A percentile compares a stretch with the other conserved stretches of the same genome.
Conservation (phyloP, 92 coral and sea anemone genomes). For the Parazoanthus swiftii region DNA sequence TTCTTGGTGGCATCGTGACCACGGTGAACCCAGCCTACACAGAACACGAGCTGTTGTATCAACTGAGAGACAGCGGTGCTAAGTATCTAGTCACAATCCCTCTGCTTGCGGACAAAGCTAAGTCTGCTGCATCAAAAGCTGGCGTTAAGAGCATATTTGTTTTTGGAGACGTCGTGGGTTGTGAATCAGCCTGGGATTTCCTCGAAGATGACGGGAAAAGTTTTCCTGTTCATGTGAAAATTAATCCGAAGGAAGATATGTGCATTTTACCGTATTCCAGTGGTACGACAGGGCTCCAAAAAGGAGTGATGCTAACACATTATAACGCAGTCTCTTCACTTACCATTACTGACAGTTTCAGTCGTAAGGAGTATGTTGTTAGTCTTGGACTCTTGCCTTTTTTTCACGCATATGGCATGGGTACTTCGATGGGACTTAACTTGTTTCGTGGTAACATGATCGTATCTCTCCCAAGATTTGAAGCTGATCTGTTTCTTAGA, state of each 20-base stretch:
- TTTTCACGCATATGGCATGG: conserved; percentile 66
- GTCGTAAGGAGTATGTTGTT: not conserved
- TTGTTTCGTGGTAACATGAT: conserved; percentile 49
- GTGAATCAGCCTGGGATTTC: conserved; percentile 64
- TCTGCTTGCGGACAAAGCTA: conserved; percentile 66
- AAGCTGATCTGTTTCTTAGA: conserved; percentile 57
- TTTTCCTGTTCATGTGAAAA: conserved; percentile 64
- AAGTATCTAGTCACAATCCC: conserved; percentile 72
- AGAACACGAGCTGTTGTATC: conserved; percentile 62
- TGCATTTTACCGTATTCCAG: conserved; percentile 77
- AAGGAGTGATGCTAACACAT: conserved; percentile 89
- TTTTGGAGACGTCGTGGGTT: conserved; percentile 69
- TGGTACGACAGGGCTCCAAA: conserved; percentile 90
- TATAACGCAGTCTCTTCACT: conserved; percentile 59
- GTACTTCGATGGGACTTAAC: conserved; percentile 37
- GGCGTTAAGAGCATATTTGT: conserved; percentile 68
- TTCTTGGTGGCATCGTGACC: conserved; percentile 72
- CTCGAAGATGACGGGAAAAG: conserved; percentile 71
- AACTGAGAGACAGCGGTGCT: conserved; percentile 74
- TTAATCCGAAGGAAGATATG: conserved; percentile 69
- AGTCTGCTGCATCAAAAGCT: conserved; percentile 57
- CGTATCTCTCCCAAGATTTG: conserved; percentile 66
- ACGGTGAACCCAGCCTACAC: conserved; percentile 71
- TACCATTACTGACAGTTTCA: not conserved
- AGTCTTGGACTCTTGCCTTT: conserved; percentile 68